These are phyloP conservation scores for Nettapus auritus DNA, from an alignment of 2,113 vertebrate genomes.

Conservation along the genomic window DNA sequence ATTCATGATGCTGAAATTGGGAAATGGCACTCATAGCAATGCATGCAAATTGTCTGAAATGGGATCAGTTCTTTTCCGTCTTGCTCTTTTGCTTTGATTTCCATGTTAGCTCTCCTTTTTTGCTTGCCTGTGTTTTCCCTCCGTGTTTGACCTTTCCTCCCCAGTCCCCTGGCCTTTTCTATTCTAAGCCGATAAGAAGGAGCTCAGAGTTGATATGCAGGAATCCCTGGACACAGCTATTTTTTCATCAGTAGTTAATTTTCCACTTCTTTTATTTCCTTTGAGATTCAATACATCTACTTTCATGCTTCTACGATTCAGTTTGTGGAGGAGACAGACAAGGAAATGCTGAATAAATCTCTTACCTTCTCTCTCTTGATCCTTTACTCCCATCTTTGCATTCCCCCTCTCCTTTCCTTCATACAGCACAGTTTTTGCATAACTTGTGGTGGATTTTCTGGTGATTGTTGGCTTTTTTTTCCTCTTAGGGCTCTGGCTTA, in stretches of 20 bases:
- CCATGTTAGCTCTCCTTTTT: slow-evolving; percentile 40
- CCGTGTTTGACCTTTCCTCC: slow-evolving; percentile 48
- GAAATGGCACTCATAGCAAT: neutral
- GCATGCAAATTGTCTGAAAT: neutral
- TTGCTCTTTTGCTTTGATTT: slow-evolving; percentile 38
- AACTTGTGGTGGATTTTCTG: too few species aligned
- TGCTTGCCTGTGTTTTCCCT: slow-evolving; percentile 44
- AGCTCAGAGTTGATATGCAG: slow-evolving; percentile 64
- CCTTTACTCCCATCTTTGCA: neutral
- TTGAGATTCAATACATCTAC: slow-evolving; percentile 79
- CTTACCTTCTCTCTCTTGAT: neutral
- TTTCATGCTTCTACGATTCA: slow-evolving; percentile 75
- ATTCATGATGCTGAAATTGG: neutral
- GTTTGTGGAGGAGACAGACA: slow-evolving; percentile 71
- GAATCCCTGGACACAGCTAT: slow-evolving; percentile 47
- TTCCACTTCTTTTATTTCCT: slow-evolving; percentile 81
- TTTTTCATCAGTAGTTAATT: slow-evolving; percentile 80
- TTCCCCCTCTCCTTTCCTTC: neutral
- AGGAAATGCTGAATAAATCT: slow-evolving; percentile 75
- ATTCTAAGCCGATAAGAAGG: slow-evolving; percentile 46
- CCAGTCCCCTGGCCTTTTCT: slow-evolving; percentile 30
- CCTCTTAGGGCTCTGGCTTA: neutral
- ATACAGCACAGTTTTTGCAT: neutral
- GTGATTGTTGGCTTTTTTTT: neutral
- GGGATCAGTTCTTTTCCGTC: neutral